A percentile compares a stretch with the other conserved stretches of the same genome.
Conservation (phyloP, 1,140 invertebrate species). For the Diorhabda carinulata region DNA sequence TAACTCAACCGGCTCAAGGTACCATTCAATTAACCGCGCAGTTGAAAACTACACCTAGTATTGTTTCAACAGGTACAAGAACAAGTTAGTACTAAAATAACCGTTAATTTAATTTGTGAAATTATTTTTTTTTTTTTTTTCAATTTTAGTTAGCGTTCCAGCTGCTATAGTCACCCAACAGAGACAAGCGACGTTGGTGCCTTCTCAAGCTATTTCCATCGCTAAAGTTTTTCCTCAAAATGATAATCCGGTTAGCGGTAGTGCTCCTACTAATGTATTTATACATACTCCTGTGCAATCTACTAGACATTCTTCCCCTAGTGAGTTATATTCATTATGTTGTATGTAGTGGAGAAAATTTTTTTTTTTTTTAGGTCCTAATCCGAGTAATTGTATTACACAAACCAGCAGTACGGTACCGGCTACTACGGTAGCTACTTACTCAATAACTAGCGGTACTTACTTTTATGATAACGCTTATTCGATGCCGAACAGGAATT, state of each 20-base stretch:
- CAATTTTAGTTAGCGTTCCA: conserved; percentile 39
- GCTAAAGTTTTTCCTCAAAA: conserved; percentile 42
- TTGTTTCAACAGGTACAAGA: conserved; percentile 33
- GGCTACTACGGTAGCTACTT: conserved; percentile 34
- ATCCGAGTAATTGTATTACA: conserved; percentile 26
- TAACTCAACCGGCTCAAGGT: conserved; percentile 42
- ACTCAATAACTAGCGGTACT: conserved; percentile 36
- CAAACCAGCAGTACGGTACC: conserved; percentile 28
- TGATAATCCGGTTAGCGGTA: conserved; percentile 32
- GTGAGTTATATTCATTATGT: conserved; percentile 29
- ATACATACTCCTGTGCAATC: conserved; percentile 38
- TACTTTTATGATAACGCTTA: conserved; percentile 43
- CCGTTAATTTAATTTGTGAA: neutral
- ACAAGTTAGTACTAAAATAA: conserved; percentile 39
- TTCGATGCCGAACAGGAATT: conserved; percentile 28
- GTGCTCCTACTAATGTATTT: conserved; percentile 35
- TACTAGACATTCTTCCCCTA: conserved; percentile 37
- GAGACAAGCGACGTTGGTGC: conserved; percentile 34
- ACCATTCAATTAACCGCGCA: conserved; percentile 29
- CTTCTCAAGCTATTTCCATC: conserved; percentile 43
- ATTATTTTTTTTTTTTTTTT: neutral
- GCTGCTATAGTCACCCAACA: conserved; percentile 42
- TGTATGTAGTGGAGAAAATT: neutral
- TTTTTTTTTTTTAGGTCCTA: conserved; percentile 15
- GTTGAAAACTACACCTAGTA: conserved; percentile 34